Evolutionary conservation across 2,113 vertebrate genomes (phyloP), one percentile per base, ranked within the genome.

Genomic region (Phyllopteryx taeniolatus): DNA sequence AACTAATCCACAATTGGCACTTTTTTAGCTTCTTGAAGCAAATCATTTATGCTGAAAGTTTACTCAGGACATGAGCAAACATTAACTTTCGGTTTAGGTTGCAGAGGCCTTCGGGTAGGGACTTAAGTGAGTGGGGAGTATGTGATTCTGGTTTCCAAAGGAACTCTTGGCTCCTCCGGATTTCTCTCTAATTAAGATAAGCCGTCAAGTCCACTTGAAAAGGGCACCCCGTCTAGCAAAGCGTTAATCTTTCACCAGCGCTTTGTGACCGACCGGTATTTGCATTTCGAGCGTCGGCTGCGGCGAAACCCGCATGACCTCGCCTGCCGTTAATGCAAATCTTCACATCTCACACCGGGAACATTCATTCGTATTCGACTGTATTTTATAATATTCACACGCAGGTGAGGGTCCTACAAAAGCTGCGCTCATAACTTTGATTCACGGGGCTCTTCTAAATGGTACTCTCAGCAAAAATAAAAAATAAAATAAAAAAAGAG

Each of bases 151-250:
- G 17, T 84, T 82, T 83, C 81, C 71, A 85, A 65, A 81, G 78
- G 74, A 78, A 79, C 83, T 78, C 82, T 86, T 80, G 86, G 85
- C 79, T 89, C 86, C 86, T 49, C 73, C 77, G 80, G 75, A 87
- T 87, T 81, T 90, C 77, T 72, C 84, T 88, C 89, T 83, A 89
- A 91, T 90, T 90, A 89, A 90, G 89, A 90, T 90, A 89, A 91
- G 86, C 77, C 86, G 73, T 51, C 85, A 82, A 88, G 89, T 89
- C 83, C 73, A 91, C 90, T 93, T 91, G 85, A 90, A 47, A 91
- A 91, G 85, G 76, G 79, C 59, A 70, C 83, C 74, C 81, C 49
- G 76, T 83, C 82, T 80, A 88, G 87, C 87, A 86, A 85, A n/a
- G 62, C 75, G 90, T 92, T 91, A 90, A 92, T 90, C 74, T 90